A percentile compares a stretch with the other conserved stretches of the same genome.
phyloP scores from a whole-genome alignment of 2,113 vertebrate species.

The Phoenicopterus ruber region DNA sequence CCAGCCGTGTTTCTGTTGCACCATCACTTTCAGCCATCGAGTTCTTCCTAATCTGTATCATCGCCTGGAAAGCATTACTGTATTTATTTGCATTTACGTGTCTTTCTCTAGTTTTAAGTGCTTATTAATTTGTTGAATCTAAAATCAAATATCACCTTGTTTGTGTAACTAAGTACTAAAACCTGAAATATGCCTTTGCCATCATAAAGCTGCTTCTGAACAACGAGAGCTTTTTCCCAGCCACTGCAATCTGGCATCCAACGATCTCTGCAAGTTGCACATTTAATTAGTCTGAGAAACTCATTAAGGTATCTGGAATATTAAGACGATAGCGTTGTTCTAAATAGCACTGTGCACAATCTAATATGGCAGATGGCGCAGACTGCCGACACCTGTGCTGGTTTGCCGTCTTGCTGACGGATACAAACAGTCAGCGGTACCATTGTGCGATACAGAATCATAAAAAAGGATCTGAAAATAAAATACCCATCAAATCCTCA shows the following conservation, averaged over 20 bases:
- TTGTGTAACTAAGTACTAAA: background rate
- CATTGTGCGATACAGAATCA: background rate
- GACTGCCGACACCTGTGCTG: conserved; percentile 24
- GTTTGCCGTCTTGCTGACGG: background rate
- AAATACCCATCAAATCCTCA: background rate
- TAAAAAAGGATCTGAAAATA: background rate
- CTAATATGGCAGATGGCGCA: conserved; percentile 45
- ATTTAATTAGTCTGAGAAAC: conserved; percentile 61
- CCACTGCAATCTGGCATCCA: conserved; percentile 22
- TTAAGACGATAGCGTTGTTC: conserved; percentile 33
- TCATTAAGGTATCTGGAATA: conserved; percentile 57
- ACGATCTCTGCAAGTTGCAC: conserved; percentile 31
- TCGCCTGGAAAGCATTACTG: background rate
- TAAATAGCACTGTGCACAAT: background rate
- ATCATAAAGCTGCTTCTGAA: background rate
- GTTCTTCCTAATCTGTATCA: background rate
- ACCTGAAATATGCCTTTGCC: background rate
- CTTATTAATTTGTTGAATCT: conserved; percentile 11
- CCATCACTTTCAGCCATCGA: background rate
- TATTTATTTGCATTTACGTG: background rate
- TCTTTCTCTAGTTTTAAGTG: background rate
- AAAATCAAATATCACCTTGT: background rate
- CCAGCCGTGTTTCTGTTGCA: background rate
- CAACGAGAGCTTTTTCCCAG: background rate
- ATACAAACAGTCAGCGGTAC: conserved; percentile 14